phyloP scores from a whole-genome alignment of 2,888 invertebrate genomes.

The Caenorhabditis macrosperma region DNA sequence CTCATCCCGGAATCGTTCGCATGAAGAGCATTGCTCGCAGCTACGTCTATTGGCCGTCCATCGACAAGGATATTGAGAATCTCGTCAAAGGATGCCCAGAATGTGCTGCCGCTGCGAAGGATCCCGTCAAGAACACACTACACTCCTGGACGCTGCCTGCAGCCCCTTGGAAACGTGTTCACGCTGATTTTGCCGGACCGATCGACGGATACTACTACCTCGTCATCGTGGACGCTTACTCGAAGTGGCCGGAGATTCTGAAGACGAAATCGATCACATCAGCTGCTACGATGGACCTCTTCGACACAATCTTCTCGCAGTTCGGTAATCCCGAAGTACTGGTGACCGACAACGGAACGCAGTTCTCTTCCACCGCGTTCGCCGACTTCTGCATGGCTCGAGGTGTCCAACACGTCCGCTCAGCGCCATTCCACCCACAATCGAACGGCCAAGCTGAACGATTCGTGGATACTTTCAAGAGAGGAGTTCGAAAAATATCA shows the following conservation, averaged over 20 bases:
- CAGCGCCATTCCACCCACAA: slow-evolving; percentile 68
- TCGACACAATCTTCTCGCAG: slow-evolving; percentile 67
- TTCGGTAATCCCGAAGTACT: too few species aligned
- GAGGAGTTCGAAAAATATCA: too few species aligned
- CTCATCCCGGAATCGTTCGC: slow-evolving; percentile 73
- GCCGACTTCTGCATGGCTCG: slow-evolving; percentile 56
- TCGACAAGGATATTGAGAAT: slow-evolving; percentile 65
- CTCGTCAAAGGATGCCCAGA: slow-evolving; percentile 59
- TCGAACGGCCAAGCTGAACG: slow-evolving; percentile 77
- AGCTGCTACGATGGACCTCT: slow-evolving; percentile 55
- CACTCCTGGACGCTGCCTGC: slow-evolving; percentile 75
- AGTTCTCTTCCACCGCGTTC: slow-evolving; percentile 74
- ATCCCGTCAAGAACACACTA: slow-evolving; percentile 65
- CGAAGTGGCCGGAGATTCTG: slow-evolving; percentile 81
- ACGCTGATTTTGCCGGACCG: slow-evolving; percentile 82
- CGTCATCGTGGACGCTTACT: slow-evolving; percentile 80
- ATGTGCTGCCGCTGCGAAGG: slow-evolving; percentile 62
- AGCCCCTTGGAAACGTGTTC: slow-evolving; percentile 80
- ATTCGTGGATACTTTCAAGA: slow-evolving; percentile 61
- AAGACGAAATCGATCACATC: slow-evolving; percentile 53
- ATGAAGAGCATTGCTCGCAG: slow-evolving; percentile 75
- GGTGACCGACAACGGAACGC: slow-evolving; percentile 79
- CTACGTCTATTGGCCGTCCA: slow-evolving; percentile 76
- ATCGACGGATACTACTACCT: slow-evolving; percentile 76
- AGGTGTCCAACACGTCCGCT: background rate